A percentile compares a stretch with the other conserved stretches of the same genome.
phyloP scores from a whole-genome alignment of 2,113 vertebrate species.

The Cryptomyrus ogoouensis region DNA sequence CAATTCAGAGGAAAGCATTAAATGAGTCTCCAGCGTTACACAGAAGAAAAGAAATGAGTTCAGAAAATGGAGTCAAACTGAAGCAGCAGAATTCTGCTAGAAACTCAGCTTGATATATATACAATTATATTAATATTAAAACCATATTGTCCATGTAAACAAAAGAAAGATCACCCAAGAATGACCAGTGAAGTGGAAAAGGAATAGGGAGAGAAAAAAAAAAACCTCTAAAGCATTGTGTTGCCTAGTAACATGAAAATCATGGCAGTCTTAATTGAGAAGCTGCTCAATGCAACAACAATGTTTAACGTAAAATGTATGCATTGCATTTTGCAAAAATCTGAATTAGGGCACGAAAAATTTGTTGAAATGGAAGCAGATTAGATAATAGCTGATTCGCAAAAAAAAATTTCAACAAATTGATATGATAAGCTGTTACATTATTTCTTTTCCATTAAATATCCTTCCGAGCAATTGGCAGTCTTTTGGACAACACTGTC shows the following conservation, averaged over 20 bases:
- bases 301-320: neutral
- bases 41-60: neutral
- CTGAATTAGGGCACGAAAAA: neutral
- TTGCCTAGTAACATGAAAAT: slow-evolving; percentile 6
- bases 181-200: neutral
- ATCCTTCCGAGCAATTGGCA: neutral
- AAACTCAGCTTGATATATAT: neutral
- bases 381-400: neutral
- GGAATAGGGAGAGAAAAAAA: neutral
- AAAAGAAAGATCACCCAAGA: neutral
- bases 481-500: neutral
- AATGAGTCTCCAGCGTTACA: neutral
- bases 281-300: neutral
- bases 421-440: neutral
- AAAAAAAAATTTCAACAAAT: neutral
- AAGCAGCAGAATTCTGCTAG: neutral
- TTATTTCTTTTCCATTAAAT: neutral
- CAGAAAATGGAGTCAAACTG: neutral
- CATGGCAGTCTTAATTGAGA: neutral
- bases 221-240: neutral
- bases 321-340: neutral
- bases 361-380: neutral
- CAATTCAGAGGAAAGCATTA: neutral
- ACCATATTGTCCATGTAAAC: neutral
- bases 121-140: neutral